Evolutionary conservation across 2,888 invertebrate genomes (phyloP), one percentile per base, ranked within the genome.

Genomic region (Chrysina gloriosa): DNA sequence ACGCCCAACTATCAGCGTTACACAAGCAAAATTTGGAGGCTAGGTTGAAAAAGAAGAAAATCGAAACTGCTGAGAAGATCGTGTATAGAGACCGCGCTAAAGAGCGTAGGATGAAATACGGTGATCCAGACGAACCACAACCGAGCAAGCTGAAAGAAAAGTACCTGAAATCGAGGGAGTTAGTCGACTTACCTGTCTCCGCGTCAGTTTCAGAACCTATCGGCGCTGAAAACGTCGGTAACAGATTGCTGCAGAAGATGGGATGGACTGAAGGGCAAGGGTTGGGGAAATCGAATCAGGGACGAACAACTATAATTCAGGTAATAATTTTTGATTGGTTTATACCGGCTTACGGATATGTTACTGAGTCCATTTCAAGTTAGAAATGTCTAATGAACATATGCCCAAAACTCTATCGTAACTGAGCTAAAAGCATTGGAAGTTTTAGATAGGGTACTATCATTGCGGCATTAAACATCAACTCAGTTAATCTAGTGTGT

Each of bases 241-340:
- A 94, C 80, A 93, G 95, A 79, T 86, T 99, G 82, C 83, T 99
- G 71, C 97, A 98, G 83, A 97, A 96, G 84, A 99, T 99, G 99
- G 99, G 99, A 2, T 99, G 99, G 99, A 93, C 93, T 3, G 96
- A 96, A 80, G 99, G 99, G 0, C 92, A 95, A 85, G 99, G 99
- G 0, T 85, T 99, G 19, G 98, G 99, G 0, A 94, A 94, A 81
- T 88, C 90, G 63, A 96, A 96, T 80, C 98, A 98, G 83, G 98
- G 96, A 9, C 86, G 96, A 76, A 94, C 95, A 21, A 94, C 93
- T 63, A 97, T 97, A 52, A 95, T 98, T 71, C 94, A 96, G 86
- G 94, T 93, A 69, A 84, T 84, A n/a, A n/a, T 66, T 61, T 19
- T 48, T 39, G 11, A 19, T 31, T 63, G n/a, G n/a, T n/a, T n/a